phyloP scores from a whole-genome alignment of 2,113 vertebrate genomes.

The Pseudorectes ferrugineus region DNA sequence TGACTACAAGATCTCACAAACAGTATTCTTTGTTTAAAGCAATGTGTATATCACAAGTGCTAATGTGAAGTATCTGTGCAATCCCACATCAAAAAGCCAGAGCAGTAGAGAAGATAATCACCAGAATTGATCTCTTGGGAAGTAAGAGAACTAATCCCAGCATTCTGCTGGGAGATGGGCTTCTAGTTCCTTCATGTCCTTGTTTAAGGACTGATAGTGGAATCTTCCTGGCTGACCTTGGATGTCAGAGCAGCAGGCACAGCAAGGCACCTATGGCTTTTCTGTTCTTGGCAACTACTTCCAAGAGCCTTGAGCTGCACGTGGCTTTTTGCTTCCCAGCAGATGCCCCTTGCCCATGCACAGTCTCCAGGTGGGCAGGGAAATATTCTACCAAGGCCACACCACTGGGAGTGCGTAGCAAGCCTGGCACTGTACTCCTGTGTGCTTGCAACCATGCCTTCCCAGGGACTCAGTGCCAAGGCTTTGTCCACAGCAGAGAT shows the following conservation, averaged over 20 bases:
- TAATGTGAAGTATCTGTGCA: not conserved
- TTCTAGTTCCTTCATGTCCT: not conserved
- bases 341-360: not conserved
- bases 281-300: not conserved
- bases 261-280: not conserved
- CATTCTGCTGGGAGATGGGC: not conserved
- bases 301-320: not conserved
- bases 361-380: not conserved
- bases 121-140: not conserved
- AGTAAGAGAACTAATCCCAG: not conserved
- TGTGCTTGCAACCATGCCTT: not conserved
- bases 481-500: not conserved
- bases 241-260: not conserved
- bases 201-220: not conserved
- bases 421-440: not conserved
- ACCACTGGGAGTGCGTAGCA: not conserved
- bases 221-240: not conserved
- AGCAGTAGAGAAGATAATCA: not conserved
- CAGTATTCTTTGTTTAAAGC: not conserved
- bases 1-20: not conserved
- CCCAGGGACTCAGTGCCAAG: not conserved
- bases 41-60: not conserved
- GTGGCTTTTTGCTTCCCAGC: not conserved
- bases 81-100: not conserved
- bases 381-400: not conserved